These are phyloP conservation scores for Oedothorax gibbosus DNA, from an alignment of 1,140 invertebrate genomes.

Conservation along the genomic window DNA sequence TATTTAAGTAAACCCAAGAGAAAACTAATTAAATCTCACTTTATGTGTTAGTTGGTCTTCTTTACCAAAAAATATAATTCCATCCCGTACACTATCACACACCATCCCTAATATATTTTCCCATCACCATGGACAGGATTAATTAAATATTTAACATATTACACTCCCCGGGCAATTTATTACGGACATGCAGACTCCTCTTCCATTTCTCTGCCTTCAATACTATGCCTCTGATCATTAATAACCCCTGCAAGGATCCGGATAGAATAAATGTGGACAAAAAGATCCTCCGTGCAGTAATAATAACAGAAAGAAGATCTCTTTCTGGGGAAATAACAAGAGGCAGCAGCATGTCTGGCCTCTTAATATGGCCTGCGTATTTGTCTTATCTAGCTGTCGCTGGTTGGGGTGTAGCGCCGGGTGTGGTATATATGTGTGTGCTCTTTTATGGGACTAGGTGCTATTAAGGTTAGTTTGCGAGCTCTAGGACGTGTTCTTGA, in stretches of 20 bases:
- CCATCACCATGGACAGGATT: too few relatives aligned
- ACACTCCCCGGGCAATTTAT: too few relatives aligned
- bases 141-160: too few relatives aligned
- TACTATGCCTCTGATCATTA: constrained; percentile 36
- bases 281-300: not conserved
- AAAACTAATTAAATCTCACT: too few relatives aligned
- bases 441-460: too few relatives aligned
- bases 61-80: too few relatives aligned
- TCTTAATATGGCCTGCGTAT: constrained; percentile 46
- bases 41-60: too few relatives aligned
- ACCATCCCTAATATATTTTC: too few relatives aligned
- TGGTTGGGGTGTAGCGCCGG: not conserved
- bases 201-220: constrained; percentile 14
- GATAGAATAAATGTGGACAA: constrained; percentile 22
- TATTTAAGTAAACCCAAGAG: too few relatives aligned
- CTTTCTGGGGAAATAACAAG: constrained; percentile 20
- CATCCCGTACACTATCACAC: too few relatives aligned
- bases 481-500: too few relatives aligned
- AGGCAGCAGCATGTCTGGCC: constrained; percentile 1
- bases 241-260: constrained; percentile 15
- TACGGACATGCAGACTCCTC: constrained; percentile 2
- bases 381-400: constrained; percentile 44
- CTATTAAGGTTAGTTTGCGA: too few relatives aligned
- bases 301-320: constrained; percentile 3
- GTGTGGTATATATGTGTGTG: not conserved